Base-by-base conservation (phyloP, 2,797 vertebrate species). In the Hipposideros larvatus region DNA sequence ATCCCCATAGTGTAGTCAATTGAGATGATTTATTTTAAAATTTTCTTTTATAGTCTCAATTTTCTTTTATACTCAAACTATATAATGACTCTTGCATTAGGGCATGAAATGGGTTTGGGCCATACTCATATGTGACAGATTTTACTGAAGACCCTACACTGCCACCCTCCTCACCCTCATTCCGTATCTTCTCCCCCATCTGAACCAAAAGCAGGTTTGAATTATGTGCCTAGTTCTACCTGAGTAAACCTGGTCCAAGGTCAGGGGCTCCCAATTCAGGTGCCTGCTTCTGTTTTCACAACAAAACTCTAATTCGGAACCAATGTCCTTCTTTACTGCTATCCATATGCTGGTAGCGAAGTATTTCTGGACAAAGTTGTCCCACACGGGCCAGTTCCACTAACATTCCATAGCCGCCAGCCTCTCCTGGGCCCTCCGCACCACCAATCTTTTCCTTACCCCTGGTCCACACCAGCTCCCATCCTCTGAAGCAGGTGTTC, bases 11-110 rank as follows among this genome's bases (percentile, higher is more conserved):
- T n/a, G n/a, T 59, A 2, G 21, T 78, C 37, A 70, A 82, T 26
- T 46, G n/a, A 90, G 43, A 63, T 41, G 31, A 59, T 22, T 48
- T 26, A 26, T 86, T 95, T 87, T 21, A 9, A 55, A 61, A 11
- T 84, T 83, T 37, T 87, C 19, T 78, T 43, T 70, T 55, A 87
- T 28, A 71, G 10, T 73, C 26, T 51, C 11, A 92, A 75, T 66
- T 95, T 91, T 78, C 10, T 70, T 92, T 80, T 55, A 68, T 37
- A 61, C 5, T 94, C 31, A 61, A 78, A 73, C 68, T 37, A 87
- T 79, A 16, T 55, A 59, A 85, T 66, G 43, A n/a, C 61, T 11
- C 34, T 80, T 61, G 11, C 31, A 59, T 61, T 82, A 51, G 43
- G 51, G 11, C 16, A 59, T 66, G 7, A 31, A 84, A 55, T 87